Conservation (phyloP, 2,113 vertebrate species). For the Eudyptes chrysolophus region DNA sequence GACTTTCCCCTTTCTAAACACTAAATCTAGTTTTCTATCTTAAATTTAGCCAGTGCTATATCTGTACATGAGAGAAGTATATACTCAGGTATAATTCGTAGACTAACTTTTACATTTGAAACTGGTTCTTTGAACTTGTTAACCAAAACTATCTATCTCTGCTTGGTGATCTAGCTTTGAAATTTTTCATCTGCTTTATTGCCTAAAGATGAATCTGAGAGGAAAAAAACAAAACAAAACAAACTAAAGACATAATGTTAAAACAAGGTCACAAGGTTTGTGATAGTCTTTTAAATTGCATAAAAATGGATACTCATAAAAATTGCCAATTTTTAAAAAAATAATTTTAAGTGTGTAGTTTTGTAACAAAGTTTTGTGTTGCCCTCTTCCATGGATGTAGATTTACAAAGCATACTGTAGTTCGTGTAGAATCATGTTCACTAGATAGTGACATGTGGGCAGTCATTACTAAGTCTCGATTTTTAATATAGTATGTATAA, state of each 20-base stretch:
- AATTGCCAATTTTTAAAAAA: neutral
- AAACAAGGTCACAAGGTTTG: neutral
- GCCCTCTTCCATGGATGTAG: rapidly evolving
- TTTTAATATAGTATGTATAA: neutral
- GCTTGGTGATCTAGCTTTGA: neutral
- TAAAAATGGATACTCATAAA: neutral
- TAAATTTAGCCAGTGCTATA: neutral
- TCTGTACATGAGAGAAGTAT: neutral
- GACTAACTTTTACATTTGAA: neutral
- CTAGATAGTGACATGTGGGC: neutral
- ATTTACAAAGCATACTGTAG: neutral
- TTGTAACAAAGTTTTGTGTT: neutral
- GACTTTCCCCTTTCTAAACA: neutral
- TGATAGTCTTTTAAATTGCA: neutral
- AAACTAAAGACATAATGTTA: neutral
- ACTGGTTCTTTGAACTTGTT: neutral
- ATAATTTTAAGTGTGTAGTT: neutral
- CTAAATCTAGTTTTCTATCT: neutral
- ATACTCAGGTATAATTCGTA: neutral
- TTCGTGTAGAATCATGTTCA: neutral
- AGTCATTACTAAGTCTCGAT: neutral
- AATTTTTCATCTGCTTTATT: neutral
- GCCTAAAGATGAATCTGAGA: neutral
- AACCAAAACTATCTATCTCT: neutral
- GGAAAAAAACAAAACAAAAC: neutral